These are phyloP conservation scores for Peromyscus californicus DNA, from an alignment of 2,113 vertebrate species.

Conservation along the genomic window DNA sequence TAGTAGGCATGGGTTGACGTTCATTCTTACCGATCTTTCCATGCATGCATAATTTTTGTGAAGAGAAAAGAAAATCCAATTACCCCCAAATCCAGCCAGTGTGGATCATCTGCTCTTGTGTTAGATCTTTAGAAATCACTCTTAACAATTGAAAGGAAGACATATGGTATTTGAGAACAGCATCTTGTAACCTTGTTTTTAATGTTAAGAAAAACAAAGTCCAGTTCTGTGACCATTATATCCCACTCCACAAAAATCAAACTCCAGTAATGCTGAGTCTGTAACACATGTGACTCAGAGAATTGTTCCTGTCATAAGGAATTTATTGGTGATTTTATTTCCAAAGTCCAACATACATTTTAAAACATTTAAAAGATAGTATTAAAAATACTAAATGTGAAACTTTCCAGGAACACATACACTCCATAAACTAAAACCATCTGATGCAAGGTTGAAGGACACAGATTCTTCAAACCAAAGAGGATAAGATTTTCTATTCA, in stretches of 20 bases:
- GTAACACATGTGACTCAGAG: background rate
- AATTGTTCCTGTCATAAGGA: slow-evolving; percentile 40
- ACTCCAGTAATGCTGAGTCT: slow-evolving; percentile 38
- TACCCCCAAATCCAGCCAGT: slow-evolving; percentile 73
- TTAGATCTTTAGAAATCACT: slow-evolving; percentile 79
- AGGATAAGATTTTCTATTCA: slow-evolving; percentile 11
- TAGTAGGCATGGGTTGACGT: slow-evolving; percentile 69
- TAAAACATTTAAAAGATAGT: background rate
- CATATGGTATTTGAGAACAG: slow-evolving; percentile 75
- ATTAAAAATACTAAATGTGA: slow-evolving; percentile 60
- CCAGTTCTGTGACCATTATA: background rate
- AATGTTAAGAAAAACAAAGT: slow-evolving; percentile 6
- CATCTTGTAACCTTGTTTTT: slow-evolving; percentile 69
- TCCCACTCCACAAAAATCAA: background rate
- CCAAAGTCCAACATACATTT: slow-evolving; percentile 36
- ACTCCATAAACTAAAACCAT: slow-evolving; percentile 34
- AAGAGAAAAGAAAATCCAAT: slow-evolving; percentile 77
- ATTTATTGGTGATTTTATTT: slow-evolving; percentile 63
- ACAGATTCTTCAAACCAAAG: background rate
- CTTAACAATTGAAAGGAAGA: slow-evolving; percentile 75
- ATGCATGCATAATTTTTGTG: slow-evolving; percentile 81
- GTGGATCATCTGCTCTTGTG: slow-evolving; percentile 79
- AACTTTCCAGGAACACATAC: slow-evolving; percentile 34
- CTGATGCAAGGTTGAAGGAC: background rate
- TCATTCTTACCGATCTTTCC: slow-evolving; percentile 81